These are phyloP conservation scores for Lepidonotus clava DNA, from an alignment of 2,888 invertebrate species.

Conservation along the genomic window DNA sequence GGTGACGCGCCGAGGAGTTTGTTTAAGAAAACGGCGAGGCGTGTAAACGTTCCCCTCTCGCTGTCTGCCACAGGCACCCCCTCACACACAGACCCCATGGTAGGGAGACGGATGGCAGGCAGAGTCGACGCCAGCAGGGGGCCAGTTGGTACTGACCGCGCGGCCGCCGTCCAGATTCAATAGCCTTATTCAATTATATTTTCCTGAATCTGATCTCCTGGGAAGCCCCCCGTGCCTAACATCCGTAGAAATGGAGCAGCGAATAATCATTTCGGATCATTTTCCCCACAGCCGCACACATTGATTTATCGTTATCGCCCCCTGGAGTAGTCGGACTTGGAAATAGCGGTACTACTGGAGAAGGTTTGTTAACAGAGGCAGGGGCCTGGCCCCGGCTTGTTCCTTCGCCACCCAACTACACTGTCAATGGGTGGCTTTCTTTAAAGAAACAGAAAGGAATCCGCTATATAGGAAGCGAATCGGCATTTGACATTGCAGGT, in stretches of 20 bases:
- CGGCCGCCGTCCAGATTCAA: constrained; percentile 17
- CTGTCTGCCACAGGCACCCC: not conserved
- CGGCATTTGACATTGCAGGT: not conserved
- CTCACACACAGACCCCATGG: not conserved
- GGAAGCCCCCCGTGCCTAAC: not conserved
- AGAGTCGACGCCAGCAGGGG: not conserved
- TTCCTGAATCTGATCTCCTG: constrained; percentile 43
- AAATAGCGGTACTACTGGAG: too few species aligned
- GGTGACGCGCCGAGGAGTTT: not conserved
- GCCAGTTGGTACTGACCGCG: not conserved
- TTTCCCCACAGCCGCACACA: constrained; percentile 18
- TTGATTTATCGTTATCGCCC: constrained; percentile 44
- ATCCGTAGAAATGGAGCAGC: constrained; percentile 23
- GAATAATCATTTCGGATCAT: constrained; percentile 49
- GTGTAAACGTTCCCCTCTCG: not conserved
- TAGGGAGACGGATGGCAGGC: not conserved
- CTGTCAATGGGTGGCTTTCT: not conserved
- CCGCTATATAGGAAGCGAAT: not conserved
- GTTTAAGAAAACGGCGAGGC: not conserved
- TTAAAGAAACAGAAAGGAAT: not conserved
- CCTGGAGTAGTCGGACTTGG: too few species aligned
- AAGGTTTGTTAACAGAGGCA: not conserved
- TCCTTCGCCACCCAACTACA: not conserved
- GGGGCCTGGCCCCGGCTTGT: not conserved
- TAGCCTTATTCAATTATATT: constrained; percentile 47